Conservation (phyloP, 2,113 vertebrate genomes). For the Coracopsis vasa region DNA sequence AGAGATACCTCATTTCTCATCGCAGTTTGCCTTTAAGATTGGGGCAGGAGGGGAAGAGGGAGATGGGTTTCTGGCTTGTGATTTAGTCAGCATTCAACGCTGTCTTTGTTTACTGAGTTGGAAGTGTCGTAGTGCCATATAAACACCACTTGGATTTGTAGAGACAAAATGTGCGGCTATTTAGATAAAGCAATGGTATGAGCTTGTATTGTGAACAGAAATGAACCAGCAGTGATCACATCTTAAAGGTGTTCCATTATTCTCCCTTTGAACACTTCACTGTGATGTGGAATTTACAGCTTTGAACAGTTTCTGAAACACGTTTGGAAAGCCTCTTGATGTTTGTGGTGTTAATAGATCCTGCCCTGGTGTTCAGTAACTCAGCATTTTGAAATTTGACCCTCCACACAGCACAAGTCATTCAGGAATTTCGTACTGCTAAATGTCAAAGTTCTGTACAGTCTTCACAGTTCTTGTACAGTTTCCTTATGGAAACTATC, state of each 20-base stretch:
- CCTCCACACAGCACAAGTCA: neutral
- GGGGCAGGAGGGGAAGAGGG: neutral
- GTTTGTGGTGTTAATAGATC: neutral
- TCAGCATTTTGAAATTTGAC: conserved; percentile 1
- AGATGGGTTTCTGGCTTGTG: neutral
- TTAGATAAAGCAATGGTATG: neutral
- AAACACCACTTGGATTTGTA: neutral
- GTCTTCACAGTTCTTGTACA: neutral
- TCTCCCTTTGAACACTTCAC: neutral
- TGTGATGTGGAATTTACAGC: neutral
- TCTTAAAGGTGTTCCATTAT: neutral
- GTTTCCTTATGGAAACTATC: neutral
- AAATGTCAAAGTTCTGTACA: neutral
- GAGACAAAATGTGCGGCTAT: neutral
- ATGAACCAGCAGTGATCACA: neutral
- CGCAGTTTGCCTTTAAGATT: neutral
- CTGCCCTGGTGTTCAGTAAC: neutral
- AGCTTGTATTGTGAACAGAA: neutral
- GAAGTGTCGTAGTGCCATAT: neutral
- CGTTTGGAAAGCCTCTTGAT: neutral
- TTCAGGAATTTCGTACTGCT: neutral
- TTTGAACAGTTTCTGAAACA: neutral
- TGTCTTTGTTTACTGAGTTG: neutral
- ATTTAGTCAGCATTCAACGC: neutral
- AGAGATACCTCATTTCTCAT: neutral